Percentiles rank a stretch among this genome's conserved stretches.
Conservation (phyloP, 2,888 invertebrate species). For the Apotomis betuletana region DNA sequence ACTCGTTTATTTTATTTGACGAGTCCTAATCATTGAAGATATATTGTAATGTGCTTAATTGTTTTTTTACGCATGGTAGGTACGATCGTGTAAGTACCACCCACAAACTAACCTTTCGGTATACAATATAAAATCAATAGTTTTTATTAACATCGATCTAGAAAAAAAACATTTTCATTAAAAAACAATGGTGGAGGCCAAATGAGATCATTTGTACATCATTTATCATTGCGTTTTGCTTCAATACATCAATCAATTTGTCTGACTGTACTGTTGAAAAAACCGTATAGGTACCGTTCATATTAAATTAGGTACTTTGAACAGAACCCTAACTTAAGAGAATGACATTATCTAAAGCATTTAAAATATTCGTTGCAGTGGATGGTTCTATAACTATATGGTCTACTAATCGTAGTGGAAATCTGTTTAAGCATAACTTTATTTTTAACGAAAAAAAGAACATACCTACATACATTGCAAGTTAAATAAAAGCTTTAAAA, state of each 20-base stretch:
- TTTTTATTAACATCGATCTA: constrained; percentile 39
- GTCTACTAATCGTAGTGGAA: too few relatives aligned
- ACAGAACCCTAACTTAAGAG: too few relatives aligned
- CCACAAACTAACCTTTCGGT: constrained; percentile 40
- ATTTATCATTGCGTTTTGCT: constrained; percentile 63
- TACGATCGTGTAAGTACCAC: constrained; percentile 19
- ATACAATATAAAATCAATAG: constrained; percentile 34
- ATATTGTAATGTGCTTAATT: not conserved
- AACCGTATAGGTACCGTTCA: not conserved
- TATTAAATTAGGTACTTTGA: too few relatives aligned
- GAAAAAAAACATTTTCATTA: constrained; percentile 53
- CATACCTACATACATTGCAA: too few relatives aligned
- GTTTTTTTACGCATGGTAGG: not conserved
- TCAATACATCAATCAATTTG: constrained; percentile 77
- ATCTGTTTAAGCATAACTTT: too few relatives aligned
- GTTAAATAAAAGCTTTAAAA: too few relatives aligned
- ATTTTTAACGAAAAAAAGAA: too few relatives aligned
- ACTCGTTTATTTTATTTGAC: not conserved
- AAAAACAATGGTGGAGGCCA: constrained; percentile 64
- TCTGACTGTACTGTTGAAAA: constrained; percentile 48
- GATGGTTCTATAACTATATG: too few relatives aligned
- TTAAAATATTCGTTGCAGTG: too few relatives aligned
- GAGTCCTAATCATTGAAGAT: constrained; percentile 2
- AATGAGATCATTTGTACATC: constrained; percentile 73
- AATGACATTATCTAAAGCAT: too few relatives aligned